Base-by-base conservation (phyloP, 2,797 vertebrate species). In the Zenarchopterus dispar region DNA sequence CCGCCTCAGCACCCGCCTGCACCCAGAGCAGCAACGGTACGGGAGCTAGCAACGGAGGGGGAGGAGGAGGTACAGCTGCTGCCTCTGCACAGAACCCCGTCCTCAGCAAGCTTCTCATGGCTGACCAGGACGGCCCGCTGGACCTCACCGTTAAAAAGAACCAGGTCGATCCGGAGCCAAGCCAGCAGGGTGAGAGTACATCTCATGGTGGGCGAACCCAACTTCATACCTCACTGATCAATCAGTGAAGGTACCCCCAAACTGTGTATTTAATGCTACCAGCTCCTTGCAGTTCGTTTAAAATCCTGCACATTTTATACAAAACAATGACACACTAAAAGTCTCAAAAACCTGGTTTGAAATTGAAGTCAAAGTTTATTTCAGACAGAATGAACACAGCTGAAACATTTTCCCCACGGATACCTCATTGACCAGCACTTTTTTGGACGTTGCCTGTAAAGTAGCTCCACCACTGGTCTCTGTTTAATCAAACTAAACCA, bases 21-120 rank as follows among this genome's bases (percentile, higher is more conserved):
- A 68, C 55, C 79, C 65, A 70, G 48, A 80, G 76, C 86, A 85
- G 75, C 80, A 85, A 86, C 62, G 80, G 87, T 2, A 82, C 62
- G 1, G 75, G 73, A 43, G 46, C 77, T 57, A 62, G 70, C 59
- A 78, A 84, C n/a, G 76, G 78, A 0, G 83, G 68, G 7, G 84
- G 78, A 22, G 84, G 78, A 53, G 84, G 79, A 19, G 74, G 72
- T 0, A 67, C 81, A 1, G 83, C 82, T 41, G 89, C 87, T 69
- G 95, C 96, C 93, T 97, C 96, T 92, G 92, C 96, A 95, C 96
- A 97, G 93, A 99, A 98, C 69, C 96, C 97, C 62, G 96, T 97
- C 93, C 96, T 98, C 93, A 98, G 96, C 93, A 97, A 97, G 94
- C 95, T 97, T 87, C 97, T 99, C 93, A 96, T 98, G 97, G 95